phyloP scores from a whole-genome alignment of 2,888 invertebrate genomes.

The Emmelina monodactyla region DNA sequence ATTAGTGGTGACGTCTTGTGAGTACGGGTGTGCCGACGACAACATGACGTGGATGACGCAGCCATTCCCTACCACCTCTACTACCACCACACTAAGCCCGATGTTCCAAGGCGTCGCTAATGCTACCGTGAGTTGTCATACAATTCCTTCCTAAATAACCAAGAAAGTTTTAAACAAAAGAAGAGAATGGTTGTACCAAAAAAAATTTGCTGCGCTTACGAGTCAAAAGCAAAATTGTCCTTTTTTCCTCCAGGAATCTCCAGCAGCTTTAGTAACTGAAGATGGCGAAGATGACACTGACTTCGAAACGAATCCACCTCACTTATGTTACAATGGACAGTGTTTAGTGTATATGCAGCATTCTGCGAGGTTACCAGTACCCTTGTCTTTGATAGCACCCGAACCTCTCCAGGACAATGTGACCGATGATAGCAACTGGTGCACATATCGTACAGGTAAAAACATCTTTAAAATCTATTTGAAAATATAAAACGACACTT shows the following conservation, averaged over 20 bases:
- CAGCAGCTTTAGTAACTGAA: slow-evolving; percentile 17
- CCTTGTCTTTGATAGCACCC: slow-evolving; percentile 39
- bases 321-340: slow-evolving; percentile 46
- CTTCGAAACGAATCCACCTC: slow-evolving; percentile 44
- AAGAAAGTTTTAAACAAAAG: too few relatives aligned
- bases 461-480: slow-evolving; percentile 1
- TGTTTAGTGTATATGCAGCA: slow-evolving; percentile 55
- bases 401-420: slow-evolving; percentile 34
- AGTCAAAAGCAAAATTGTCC: neutral
- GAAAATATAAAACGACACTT: neutral
- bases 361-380: slow-evolving; percentile 35
- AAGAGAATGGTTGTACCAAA: too few relatives aligned
- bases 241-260: slow-evolving; percentile 2
- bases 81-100: slow-evolving; percentile 42
- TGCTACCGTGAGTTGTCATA: slow-evolving; percentile 35
- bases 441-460: slow-evolving; percentile 66
- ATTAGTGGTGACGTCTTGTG: slow-evolving; percentile 72
- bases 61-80: slow-evolving; percentile 38
- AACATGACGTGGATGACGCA: slow-evolving; percentile 46
- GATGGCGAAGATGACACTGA: slow-evolving; percentile 31
- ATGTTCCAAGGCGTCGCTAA: slow-evolving; percentile 45
- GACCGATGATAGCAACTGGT: slow-evolving; percentile 63
- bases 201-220: too few relatives aligned
- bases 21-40: slow-evolving; percentile 71
- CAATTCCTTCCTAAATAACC: too few relatives aligned